Base-by-base conservation (phyloP, 1,140 invertebrate genomes). In the Drosophila tropicalis region DNA sequence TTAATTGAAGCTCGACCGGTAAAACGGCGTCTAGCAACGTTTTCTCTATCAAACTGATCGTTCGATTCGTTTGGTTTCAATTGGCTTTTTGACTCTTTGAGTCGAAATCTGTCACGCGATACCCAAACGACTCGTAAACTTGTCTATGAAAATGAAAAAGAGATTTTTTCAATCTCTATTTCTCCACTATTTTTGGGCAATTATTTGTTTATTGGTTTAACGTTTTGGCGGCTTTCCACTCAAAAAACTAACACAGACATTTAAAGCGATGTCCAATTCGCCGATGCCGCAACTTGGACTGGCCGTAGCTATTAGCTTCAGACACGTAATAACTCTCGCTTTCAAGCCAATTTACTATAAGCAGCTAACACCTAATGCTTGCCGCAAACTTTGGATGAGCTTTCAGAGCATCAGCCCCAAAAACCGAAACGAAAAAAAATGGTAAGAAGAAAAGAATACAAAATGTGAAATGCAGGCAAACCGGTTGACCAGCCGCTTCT, bases 301-400 rank as follows among this genome's bases (percentile, higher is more conserved):
- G 17, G 40, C 22, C 40, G 22, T 25, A 60, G 78, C 82, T 81
- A 82, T 86, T 87, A 86, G 69, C 80, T 67, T 60, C 72, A 51
- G 54, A 87, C 72, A 89, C 84, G 84, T 87, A 87, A 87, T 85
- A 83, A 83, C 83, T 87, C 83, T 87, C 83, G 81, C 79, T 87
- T 87, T 87, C 84, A 58, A 64, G 56, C 62, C 67, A 79, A 58
- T 36, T 62, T 47, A 19, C 44, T 47, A 44, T 40, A 61, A 51
- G 51, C 73, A 61, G 51, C 51, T 69, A 15, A 51, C 29, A 36
- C 58, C 63, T 55, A 69, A 64, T 72, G 15, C 7, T 47, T 81
- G 39, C 67, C 76, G 73, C 41, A 58, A 69, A 71, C 61, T 69
- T 62, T 78, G 15, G 22, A 6, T 34, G 58, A 87, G 83, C 83